Conservation (phyloP, 2,888 invertebrate genomes). For the Eubasilissa splendida region DNA sequence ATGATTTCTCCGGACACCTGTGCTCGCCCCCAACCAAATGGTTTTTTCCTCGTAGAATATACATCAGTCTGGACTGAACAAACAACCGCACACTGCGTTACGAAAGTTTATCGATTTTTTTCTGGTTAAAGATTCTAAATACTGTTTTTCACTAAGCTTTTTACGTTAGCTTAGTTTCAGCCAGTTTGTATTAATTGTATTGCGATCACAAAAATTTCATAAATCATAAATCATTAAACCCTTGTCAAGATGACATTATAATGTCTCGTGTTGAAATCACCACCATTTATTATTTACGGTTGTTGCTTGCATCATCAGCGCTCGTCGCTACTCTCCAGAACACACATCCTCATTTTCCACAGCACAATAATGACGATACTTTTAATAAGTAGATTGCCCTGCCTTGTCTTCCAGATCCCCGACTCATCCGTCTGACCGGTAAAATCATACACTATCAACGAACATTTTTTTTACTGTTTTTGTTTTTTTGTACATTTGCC, state of each 20-base stretch:
- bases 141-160: no score
- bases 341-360: not conserved
- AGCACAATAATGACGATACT: slow-evolving; percentile 4
- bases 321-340: not conserved
- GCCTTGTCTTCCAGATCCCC: not conserved
- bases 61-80: slow-evolving; percentile 3
- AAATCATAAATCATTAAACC: no score
- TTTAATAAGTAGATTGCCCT: not conserved
- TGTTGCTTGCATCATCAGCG: no score
- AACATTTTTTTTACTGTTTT: not conserved
- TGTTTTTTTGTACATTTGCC: not conserved
- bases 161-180: no score
- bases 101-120: slow-evolving; percentile 3
- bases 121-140: not conserved
- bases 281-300: no score
- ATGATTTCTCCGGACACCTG: slow-evolving; percentile 55
- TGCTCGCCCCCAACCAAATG: slow-evolving; percentile 35
- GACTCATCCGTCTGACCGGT: slow-evolving; percentile 2
- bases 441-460: slow-evolving; percentile 7
- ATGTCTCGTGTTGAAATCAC: no score
- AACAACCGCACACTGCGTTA: not conserved
- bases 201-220: no score
- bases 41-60: slow-evolving; percentile 20
- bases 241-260: no score
- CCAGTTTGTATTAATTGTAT: no score